Evolutionary conservation across 2,888 invertebrate genomes (phyloP), one percentile per base, ranked within the genome.

Genomic region (Xylota sylvarum): DNA sequence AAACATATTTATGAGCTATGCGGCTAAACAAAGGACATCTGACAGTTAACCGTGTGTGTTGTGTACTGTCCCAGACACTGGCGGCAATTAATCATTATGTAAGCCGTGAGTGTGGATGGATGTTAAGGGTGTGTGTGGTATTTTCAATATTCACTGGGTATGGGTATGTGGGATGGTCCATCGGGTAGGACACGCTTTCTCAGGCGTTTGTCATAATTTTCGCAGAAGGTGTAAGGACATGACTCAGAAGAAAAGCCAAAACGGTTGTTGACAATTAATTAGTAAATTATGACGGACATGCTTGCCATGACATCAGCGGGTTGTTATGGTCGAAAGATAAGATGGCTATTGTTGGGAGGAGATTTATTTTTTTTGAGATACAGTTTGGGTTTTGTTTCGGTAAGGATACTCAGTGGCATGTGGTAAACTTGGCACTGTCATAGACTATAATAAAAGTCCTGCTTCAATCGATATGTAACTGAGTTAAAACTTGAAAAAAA

Each of bases 1-100:
- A 14, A 64, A 81, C 70, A 81, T 85, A 76, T 81, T 85, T 85
- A 85, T 85, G 85, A 85, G 81, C 69, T 80, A 65, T 76, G 74
- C 64, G 62, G 50, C 56, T 48, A 55, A 76, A 76, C 56, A 81
- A 78, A 86, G 69, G 82, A 78, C 72, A 67, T 23, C n/a, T 62
- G 30, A 50, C 43, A 67, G 72, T 46, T 73, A 40, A n/a, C 27
- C n/a, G 55, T 64, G 17, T 74, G 30, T 55, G 32, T 19, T 32
- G 4, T 37, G 56, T 30, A 32, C 32, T 19, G 77, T 23, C 19
- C 37, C 40, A 65, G 73, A 83, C 83, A 50, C 52, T 50, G 50
- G 43, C 23, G 60, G 60, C 60, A 70, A 85, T 85, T 85, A 85
- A 85, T 85, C 85, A 85, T 80, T 62, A 9, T 46, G 58, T 76